A percentile compares a stretch with the other conserved stretches of the same genome.
These are phyloP conservation scores for Heliconius sara DNA, from an alignment of 2,888 invertebrate species.

Conservation along the genomic window DNA sequence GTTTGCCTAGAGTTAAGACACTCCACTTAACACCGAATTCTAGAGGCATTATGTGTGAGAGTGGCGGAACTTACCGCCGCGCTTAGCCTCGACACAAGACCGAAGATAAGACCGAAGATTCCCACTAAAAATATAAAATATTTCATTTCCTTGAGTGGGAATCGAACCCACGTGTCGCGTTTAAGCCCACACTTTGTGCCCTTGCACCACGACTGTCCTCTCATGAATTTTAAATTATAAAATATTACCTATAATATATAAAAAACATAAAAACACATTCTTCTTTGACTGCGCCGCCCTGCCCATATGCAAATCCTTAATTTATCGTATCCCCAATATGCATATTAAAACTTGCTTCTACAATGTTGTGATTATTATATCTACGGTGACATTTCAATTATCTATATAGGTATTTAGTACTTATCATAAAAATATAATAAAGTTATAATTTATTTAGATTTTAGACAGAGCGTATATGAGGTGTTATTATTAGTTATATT, in stretches of 20 bases:
- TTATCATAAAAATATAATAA: slow-evolving; percentile 37
- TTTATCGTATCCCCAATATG: slow-evolving; percentile 62
- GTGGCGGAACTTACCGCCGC: no score
- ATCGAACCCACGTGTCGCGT: neutral
- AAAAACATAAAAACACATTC: slow-evolving; percentile 21
- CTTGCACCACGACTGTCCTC: no score
- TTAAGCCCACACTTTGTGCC: no score
- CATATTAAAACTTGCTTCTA: slow-evolving; percentile 53
- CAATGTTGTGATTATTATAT: slow-evolving; percentile 67
- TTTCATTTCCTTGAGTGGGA: neutral
- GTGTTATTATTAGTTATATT: neutral
- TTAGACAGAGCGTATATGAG: neutral
- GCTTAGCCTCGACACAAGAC: neutral
- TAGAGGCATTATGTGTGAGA: no score
- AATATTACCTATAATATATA: neutral
- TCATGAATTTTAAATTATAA: no score
- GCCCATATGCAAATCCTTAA: slow-evolving; percentile 64
- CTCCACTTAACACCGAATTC: no score
- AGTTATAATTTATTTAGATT: neutral
- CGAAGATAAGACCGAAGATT: no score
- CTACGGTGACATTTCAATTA: slow-evolving; percentile 63
- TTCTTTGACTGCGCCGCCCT: slow-evolving; percentile 54
- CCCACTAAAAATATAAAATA: neutral
- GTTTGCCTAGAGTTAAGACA: no score
- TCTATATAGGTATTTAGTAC: slow-evolving; percentile 38